Evolutionary conservation across 2,888 invertebrate species (phyloP).

Genomic region (Cryptocheilus praepositus): DNA sequence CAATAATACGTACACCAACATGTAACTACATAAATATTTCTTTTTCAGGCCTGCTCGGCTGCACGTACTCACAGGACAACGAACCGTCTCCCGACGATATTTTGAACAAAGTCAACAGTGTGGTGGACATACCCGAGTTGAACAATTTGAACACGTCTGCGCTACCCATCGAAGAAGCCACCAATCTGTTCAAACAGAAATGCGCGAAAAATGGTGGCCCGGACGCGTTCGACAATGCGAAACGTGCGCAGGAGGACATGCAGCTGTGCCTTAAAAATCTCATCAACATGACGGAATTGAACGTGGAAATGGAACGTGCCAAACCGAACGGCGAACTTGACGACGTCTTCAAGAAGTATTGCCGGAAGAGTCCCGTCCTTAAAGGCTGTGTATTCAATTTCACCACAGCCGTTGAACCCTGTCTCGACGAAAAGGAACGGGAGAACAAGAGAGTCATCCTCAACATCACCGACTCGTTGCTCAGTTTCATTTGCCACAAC

Average conservation of each 20-base stretch:
- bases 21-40: no score
- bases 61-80: slow-evolving; percentile 44
- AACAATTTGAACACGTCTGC: slow-evolving; percentile 62
- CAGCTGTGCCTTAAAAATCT: slow-evolving; percentile 78
- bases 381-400: slow-evolving; percentile 80
- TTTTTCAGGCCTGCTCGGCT: slow-evolving; percentile 42
- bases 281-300: slow-evolving; percentile 78
- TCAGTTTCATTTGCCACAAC: slow-evolving; percentile 86
- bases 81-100: slow-evolving; percentile 47
- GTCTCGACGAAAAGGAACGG: slow-evolving; percentile 80
- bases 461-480: slow-evolving; percentile 82
- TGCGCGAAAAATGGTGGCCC: slow-evolving; percentile 81
- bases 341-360: slow-evolving; percentile 85
- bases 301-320: slow-evolving; percentile 82
- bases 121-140: slow-evolving; percentile 52
- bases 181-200: slow-evolving; percentile 79
- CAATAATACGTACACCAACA: no score
- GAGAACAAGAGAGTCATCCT: slow-evolving; percentile 79
- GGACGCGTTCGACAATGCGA: slow-evolving; percentile 76
- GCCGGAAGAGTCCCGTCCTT: slow-evolving; percentile 79
- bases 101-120: slow-evolving; percentile 38
- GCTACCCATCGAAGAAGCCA: slow-evolving; percentile 75
- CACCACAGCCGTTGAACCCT: slow-evolving; percentile 78
- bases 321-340: slow-evolving; percentile 83
- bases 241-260: slow-evolving; percentile 73